Percentiles rank a stretch among this genome's conserved stretches.
These are phyloP conservation scores for Pelobates cultripes DNA, from an alignment of 2,797 vertebrate species.

Conservation along the genomic window DNA sequence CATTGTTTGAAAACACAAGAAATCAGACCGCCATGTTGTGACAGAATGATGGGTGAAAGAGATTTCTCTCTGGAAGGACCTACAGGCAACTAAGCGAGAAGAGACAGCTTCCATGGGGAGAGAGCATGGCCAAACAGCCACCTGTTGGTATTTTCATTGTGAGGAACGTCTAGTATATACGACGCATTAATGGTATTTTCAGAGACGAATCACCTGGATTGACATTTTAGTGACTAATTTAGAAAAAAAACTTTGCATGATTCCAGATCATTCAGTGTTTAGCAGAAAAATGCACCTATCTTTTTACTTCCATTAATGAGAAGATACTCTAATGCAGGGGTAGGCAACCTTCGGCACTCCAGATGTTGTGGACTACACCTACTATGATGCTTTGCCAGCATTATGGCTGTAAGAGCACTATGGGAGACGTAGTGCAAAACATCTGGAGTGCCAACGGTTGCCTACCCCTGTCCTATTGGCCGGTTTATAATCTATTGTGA, in stretches of 20 bases:
- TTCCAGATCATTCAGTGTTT: too few species aligned
- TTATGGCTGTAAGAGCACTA: too few species aligned
- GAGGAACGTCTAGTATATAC: neutral
- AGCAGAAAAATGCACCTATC: too few species aligned
- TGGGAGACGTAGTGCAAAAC: too few species aligned
- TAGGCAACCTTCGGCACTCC: too few species aligned
- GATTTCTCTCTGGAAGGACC: neutral
- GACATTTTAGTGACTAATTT: neutral
- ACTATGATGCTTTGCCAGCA: too few species aligned
- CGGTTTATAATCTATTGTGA: too few species aligned
- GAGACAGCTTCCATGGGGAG: neutral
- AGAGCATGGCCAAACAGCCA: neutral
- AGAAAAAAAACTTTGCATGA: neutral
- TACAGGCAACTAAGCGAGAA: conserved; percentile 12
- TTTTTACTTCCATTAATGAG: too few species aligned
- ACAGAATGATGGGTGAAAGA: neutral
- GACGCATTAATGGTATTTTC: neutral
- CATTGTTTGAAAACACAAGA: conserved; percentile 13
- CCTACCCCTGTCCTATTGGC: too few species aligned
- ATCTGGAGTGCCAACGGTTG: too few species aligned
- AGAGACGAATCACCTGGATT: neutral
- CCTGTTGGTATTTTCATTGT: neutral
- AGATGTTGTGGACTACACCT: too few species aligned
- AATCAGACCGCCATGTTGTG: neutral
- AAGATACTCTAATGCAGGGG: too few species aligned